Evolutionary conservation across 2,113 vertebrate genomes (phyloP), one percentile per base, ranked within the genome.

Genomic region (Leucoraja erinaceus): DNA sequence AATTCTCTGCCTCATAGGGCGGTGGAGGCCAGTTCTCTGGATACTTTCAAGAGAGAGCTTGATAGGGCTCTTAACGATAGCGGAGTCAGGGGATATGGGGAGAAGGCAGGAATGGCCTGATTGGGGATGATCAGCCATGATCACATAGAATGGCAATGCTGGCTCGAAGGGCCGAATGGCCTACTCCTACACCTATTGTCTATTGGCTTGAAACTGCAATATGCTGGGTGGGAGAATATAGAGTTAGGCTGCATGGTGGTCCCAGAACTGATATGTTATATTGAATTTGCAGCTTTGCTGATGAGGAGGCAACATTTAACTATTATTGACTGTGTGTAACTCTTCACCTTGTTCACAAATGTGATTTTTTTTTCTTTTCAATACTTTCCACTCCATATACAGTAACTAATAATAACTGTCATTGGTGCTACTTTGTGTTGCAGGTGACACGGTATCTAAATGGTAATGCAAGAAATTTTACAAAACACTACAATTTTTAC

Each of bases 401-500:
- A 47, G 38, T 47, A 25, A 47, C 63, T 10, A 86, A 86, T 66
- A 66, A 31, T 63, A 31, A 88, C 11, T 88, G 28, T 33, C 83
- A 88, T 63, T 63, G 5, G 59, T 14, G 6, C 59, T 66, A 59
- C 59, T 63, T 31, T 72, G 33, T 47, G 22, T 63, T 12, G 14
- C 68, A 72, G 66, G 66, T 91, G 38, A 72, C 31, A 22, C 28
- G 20, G 22, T 18, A 68, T 38, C 14, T 33, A 90, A 33, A 70
- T 38, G 20, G 66, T 47, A 72, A 4, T 22, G 88, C 68, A 66
- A 70, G 20, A 70, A 70, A 74, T 72, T 72, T 91, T 72, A 91
- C 33, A 91, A 72, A 47, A 54, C 33, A 91, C 66, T 22, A 91
- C 66, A 74, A 91, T 91, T 74, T 25, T 38, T 72, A 72, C 68